Conservation (phyloP, 2,888 invertebrate species). For the Eilema depressum region DNA sequence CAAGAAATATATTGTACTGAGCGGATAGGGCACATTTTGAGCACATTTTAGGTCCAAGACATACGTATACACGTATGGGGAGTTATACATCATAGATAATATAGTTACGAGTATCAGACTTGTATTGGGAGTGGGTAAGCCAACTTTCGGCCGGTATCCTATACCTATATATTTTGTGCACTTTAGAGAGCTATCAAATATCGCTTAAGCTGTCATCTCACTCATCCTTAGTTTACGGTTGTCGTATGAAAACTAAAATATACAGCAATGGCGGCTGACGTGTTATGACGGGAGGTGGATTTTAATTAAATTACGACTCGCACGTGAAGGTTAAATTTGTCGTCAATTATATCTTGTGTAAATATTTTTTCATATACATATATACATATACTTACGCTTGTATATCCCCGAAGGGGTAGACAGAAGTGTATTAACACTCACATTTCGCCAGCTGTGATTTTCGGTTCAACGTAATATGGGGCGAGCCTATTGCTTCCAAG, state of each 20-base stretch:
- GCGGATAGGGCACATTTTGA: too few species aligned
- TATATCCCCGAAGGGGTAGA: too few species aligned
- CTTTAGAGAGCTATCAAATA: conserved; percentile 1
- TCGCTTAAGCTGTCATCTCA: conserved; percentile 7
- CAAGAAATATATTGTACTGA: too few species aligned
- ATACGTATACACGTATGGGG: too few species aligned
- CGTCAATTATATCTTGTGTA: not conserved
- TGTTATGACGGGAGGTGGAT: conserved; percentile 45
- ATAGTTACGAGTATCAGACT: too few species aligned
- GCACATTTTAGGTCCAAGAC: too few species aligned
- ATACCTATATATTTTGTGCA: not conserved
- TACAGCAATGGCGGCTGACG: conserved; percentile 33
- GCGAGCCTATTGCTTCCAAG: too few species aligned
- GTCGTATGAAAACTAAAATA: conserved; percentile 33
- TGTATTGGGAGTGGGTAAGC: not conserved
- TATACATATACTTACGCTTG: too few species aligned
- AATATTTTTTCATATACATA: not conserved
- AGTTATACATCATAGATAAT: too few species aligned
- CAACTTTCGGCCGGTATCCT: not conserved
- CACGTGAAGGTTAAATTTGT: conserved; percentile 26
- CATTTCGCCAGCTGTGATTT: too few species aligned
- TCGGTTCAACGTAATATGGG: too few species aligned
- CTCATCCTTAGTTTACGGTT: conserved; percentile 9
- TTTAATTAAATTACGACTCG: conserved; percentile 47
- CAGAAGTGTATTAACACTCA: too few species aligned